phyloP scores from a whole-genome alignment of 2,888 invertebrate species.

The Coronaproctus castanopsis region DNA sequence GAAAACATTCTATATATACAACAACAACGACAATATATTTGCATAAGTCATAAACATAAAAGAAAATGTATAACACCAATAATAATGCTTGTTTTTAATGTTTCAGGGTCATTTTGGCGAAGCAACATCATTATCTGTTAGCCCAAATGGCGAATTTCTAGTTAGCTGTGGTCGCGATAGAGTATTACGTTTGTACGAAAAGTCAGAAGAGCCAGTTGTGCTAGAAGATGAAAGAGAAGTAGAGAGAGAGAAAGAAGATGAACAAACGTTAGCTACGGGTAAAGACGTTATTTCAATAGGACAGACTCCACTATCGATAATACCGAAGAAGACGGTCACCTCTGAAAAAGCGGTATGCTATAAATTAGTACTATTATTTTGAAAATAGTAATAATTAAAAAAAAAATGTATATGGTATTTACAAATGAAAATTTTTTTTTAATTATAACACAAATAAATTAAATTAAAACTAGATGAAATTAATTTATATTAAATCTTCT shows the following conservation, averaged over 20 bases:
- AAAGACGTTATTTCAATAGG: slow-evolving; percentile 30
- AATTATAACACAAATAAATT: too few species aligned
- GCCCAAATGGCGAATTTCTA: slow-evolving; percentile 56
- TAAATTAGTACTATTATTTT: background rate
- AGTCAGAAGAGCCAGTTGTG: slow-evolving; percentile 74
- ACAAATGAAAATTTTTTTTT: too few species aligned
- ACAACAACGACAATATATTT: too few species aligned
- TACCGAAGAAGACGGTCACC: slow-evolving; percentile 70
- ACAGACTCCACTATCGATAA: slow-evolving; percentile 48
- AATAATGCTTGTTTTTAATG: too few species aligned
- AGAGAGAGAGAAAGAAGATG: slow-evolving; percentile 51
- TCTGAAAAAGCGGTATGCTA: slow-evolving; percentile 55
- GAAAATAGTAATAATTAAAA: background rate
- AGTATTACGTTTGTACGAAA: slow-evolving; percentile 65
- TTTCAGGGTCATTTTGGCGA: slow-evolving; percentile 71
- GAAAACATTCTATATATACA: too few species aligned
- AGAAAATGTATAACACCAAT: too few species aligned
- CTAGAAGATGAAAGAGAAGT: slow-evolving; percentile 76
- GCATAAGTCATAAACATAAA: too few species aligned
- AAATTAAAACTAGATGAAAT: too few species aligned
- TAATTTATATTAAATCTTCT: too few species aligned
- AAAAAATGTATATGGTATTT: background rate
- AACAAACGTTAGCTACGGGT: slow-evolving; percentile 48
- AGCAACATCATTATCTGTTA: slow-evolving; percentile 51
- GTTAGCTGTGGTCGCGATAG: slow-evolving; percentile 71